Percentiles rank a stretch among this genome's conserved stretches.
phyloP scores from a whole-genome alignment of 2,113 vertebrate species.

The Lethenteron camtschaticum region DNA sequence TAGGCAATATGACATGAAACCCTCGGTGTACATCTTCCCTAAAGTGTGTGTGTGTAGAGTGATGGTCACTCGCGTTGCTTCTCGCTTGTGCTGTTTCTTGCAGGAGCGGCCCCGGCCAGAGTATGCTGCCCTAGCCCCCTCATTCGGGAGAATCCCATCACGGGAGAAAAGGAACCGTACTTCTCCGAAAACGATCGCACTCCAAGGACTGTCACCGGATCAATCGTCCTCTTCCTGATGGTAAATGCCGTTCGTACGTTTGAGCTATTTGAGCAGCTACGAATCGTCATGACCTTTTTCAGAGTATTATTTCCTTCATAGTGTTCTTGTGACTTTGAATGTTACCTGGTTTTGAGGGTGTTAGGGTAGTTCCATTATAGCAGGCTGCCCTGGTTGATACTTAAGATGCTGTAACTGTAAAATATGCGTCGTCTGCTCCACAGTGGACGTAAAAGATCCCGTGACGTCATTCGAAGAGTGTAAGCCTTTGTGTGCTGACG shows the following conservation, averaged over 20 bases:
- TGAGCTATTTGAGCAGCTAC: slow-evolving; percentile 1
- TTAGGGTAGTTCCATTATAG: background rate
- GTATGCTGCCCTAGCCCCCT: slow-evolving; percentile 30
- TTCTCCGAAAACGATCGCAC: slow-evolving; percentile 26
- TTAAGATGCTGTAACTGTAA: background rate
- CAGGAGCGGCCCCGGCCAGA: slow-evolving; percentile 31
- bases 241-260: slow-evolving; percentile 13
- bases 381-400: background rate
- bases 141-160: slow-evolving; percentile 38
- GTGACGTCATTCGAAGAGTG: too few species aligned
- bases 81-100: background rate
- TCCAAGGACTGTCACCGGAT: slow-evolving; percentile 30
- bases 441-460: too few species aligned
- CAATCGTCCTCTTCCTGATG: slow-evolving; percentile 40
- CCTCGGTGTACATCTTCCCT: too few species aligned
- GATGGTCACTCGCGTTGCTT: too few species aligned
- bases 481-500: too few species aligned
- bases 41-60: too few species aligned
- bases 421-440: too few species aligned
- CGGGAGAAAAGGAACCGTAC: slow-evolving; percentile 35
- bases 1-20: too few species aligned
- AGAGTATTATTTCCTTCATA: background rate
- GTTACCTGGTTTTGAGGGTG: background rate
- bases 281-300: background rate
- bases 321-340: background rate